Percentiles rank a stretch among this genome's conserved stretches.
phyloP scores from a whole-genome alignment of 2,797 vertebrate species.

The Tapirus indicus region DNA sequence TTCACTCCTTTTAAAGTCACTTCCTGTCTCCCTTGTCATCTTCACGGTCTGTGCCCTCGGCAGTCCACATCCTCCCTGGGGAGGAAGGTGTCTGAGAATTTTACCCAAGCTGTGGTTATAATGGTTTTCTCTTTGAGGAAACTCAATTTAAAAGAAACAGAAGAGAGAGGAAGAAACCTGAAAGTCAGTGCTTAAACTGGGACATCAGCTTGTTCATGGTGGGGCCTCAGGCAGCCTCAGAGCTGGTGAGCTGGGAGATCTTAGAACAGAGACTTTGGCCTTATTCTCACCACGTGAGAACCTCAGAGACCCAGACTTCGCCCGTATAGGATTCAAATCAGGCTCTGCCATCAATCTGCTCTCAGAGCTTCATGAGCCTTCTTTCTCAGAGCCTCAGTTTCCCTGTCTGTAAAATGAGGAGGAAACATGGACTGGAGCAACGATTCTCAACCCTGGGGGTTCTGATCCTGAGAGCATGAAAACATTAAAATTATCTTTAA shows the following conservation, averaged over 20 bases:
- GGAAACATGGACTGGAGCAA: background rate
- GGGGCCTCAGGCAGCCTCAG: background rate
- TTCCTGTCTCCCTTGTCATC: background rate
- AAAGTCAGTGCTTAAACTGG: background rate
- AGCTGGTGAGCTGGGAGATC: background rate
- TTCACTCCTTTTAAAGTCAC: slow-evolving; percentile 3
- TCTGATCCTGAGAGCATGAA: background rate
- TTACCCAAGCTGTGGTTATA: background rate
- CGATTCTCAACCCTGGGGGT: background rate
- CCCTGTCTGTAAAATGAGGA: background rate
- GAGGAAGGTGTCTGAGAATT: slow-evolving; percentile 20
- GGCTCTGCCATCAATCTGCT: background rate
- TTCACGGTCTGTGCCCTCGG: background rate
- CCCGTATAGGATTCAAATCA: background rate
- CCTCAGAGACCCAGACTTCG: background rate
- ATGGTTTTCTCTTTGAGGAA: slow-evolving; percentile 15
- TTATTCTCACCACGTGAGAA: background rate
- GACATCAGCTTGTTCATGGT: background rate
- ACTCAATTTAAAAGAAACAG: background rate
- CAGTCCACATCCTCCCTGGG: background rate
- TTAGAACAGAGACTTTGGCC: background rate
- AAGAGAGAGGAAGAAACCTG: background rate
- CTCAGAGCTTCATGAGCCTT: background rate
- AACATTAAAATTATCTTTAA: background rate
- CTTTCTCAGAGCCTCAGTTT: slow-evolving; percentile 9